Percentiles rank a stretch among this genome's conserved stretches.
Evolutionary conservation across 2,797 vertebrate genomes (phyloP).

Genomic region (Bradypodion pumilum): DNA sequence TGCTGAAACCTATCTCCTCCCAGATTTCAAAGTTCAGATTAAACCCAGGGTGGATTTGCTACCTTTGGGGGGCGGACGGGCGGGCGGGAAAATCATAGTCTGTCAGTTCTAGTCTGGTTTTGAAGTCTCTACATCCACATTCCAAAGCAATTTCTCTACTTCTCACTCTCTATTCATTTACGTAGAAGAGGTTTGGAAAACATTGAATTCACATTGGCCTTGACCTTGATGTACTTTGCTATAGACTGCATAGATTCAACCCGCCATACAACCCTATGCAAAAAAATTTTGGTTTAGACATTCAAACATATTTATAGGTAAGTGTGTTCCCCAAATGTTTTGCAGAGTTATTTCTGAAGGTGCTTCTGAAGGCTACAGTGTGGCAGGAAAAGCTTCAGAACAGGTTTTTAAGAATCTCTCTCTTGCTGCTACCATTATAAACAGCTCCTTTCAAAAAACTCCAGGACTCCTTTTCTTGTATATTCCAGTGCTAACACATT

Average conservation of each 20-base stretch:
- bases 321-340: no score
- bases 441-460: neutral
- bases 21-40: no score
- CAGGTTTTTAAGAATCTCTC: neutral
- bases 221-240: neutral
- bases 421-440: neutral
- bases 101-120: neutral
- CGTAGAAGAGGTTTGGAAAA: neutral
- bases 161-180: neutral
- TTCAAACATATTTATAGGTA: neutral
- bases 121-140: neutral
- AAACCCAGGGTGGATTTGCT: no score
- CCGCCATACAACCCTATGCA: neutral
- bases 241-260: neutral
- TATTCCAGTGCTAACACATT: neutral
- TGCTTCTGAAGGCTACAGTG: neutral
- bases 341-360: neutral
- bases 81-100: no score
- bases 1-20: no score
- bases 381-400: neutral
- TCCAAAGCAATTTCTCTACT: conserved; percentile 10
- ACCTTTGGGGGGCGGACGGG: no score
- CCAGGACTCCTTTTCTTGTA: neutral
- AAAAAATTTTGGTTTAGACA: no score
- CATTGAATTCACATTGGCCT: neutral